phyloP scores from a whole-genome alignment of 2,113 vertebrate genomes.

The Tringa solitaria region DNA sequence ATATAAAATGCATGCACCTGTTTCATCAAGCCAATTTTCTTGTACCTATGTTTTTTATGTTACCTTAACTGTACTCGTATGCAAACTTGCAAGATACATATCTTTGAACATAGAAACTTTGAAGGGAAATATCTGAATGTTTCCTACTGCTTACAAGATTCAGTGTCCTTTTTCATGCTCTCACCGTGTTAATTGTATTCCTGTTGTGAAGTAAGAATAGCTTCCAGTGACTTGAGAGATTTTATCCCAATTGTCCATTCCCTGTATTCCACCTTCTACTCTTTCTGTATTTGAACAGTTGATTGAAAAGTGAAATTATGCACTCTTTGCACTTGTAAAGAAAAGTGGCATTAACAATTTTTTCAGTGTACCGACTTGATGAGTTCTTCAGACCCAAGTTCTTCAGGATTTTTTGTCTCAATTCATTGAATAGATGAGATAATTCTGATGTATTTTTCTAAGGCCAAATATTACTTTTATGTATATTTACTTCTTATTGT shows the following conservation, averaged over 20 bases:
- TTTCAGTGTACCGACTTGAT: background rate
- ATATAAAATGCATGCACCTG: fast-evolving
- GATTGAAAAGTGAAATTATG: background rate
- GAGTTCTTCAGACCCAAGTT: background rate
- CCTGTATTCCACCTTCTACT: constrained; percentile 4
- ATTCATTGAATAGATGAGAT: background rate
- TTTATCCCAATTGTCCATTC: constrained; percentile 34
- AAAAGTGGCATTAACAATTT: constrained; percentile 52
- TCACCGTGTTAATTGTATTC: background rate
- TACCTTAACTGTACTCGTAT: background rate
- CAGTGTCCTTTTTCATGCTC: background rate
- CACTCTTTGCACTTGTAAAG: constrained; percentile 1
- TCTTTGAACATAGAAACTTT: background rate
- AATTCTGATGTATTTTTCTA: background rate
- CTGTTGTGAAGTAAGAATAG: background rate
- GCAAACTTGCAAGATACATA: background rate
- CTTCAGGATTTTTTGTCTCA: background rate
- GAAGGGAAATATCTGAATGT: background rate
- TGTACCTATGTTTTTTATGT: background rate
- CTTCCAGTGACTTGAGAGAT: background rate
- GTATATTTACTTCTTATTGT: background rate
- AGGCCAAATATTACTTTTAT: background rate
- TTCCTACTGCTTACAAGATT: background rate
- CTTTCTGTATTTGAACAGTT: background rate
- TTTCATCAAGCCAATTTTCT: background rate